phyloP scores from a whole-genome alignment of 2,888 invertebrate genomes.

The Pheosia tremula region DNA sequence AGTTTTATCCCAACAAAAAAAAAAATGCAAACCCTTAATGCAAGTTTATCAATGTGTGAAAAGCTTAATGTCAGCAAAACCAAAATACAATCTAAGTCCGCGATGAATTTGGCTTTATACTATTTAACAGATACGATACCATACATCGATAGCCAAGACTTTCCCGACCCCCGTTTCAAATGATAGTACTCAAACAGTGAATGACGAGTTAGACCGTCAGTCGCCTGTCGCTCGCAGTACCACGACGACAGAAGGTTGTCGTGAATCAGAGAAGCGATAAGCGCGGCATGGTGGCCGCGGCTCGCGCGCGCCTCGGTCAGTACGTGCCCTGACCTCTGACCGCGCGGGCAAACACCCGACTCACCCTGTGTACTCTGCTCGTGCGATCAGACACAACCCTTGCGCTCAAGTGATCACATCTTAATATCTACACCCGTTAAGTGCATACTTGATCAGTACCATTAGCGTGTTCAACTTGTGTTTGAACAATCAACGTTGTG shows the following conservation, averaged over 20 bases:
- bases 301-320: slow-evolving; percentile 44
- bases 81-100: no score
- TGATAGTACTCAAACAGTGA: neutral
- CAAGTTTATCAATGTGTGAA: no score
- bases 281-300: slow-evolving; percentile 30
- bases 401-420: slow-evolving; percentile 2
- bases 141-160: no score
- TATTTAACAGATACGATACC: no score
- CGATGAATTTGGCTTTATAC: no score
- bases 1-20: no score
- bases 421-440: neutral
- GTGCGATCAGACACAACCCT: neutral
- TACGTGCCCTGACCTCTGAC: slow-evolving; percentile 71
- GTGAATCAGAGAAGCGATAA: slow-evolving; percentile 66
- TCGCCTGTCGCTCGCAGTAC: slow-evolving; percentile 5
- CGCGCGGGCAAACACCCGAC: slow-evolving; percentile 47
- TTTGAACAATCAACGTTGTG: slow-evolving; percentile 5
- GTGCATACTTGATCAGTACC: slow-evolving; percentile 5
- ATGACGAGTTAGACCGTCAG: neutral
- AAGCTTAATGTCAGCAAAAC: no score
- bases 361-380: neutral
- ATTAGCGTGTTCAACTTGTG: slow-evolving; percentile 11
- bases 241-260: slow-evolving; percentile 24
- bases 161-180: no score
- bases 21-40: no score